Evolutionary conservation across 1,140 invertebrate genomes (phyloP).

Genomic region (Limonius californicus): DNA sequence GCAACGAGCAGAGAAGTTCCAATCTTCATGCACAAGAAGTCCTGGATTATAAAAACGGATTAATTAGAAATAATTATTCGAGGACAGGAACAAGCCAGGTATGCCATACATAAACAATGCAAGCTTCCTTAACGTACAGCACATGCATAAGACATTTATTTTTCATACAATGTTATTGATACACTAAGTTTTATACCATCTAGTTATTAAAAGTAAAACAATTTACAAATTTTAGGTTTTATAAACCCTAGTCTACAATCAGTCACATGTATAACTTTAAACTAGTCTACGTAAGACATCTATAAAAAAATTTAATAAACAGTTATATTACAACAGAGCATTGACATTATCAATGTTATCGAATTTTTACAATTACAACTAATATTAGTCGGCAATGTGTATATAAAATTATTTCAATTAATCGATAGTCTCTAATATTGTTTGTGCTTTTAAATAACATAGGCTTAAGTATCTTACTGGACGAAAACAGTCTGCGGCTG

Average conservation of each 20-base stretch:
- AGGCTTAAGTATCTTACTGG: constrained; percentile 9
- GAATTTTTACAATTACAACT: constrained; percentile 36
- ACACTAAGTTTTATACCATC: constrained; percentile 33
- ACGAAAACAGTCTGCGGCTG: constrained; percentile 9
- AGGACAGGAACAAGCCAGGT: background rate
- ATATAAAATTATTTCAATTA: constrained; percentile 29
- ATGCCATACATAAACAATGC: constrained; percentile 6
- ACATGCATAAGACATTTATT: constrained; percentile 49
- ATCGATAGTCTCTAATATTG: constrained; percentile 6
- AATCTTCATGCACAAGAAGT: too few relatives aligned
- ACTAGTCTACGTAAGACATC: constrained; percentile 30
- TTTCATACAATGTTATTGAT: constrained; percentile 41
- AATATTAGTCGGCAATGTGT: constrained; percentile 30
- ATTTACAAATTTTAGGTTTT: constrained; percentile 36
- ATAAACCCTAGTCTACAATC: constrained; percentile 36
- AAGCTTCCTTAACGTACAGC: constrained; percentile 31
- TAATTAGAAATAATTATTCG: background rate
- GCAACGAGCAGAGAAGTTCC: background rate
- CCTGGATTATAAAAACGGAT: background rate
- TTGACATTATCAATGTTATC: constrained; percentile 1
- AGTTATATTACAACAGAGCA: constrained; percentile 40
- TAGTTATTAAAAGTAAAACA: constrained; percentile 39
- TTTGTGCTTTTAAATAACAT: background rate
- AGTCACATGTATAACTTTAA: constrained; percentile 30
- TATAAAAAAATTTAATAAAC: constrained; percentile 40